Base-by-base conservation (phyloP, 2,888 invertebrate genomes). In the Nomada goodeniana region DNA sequence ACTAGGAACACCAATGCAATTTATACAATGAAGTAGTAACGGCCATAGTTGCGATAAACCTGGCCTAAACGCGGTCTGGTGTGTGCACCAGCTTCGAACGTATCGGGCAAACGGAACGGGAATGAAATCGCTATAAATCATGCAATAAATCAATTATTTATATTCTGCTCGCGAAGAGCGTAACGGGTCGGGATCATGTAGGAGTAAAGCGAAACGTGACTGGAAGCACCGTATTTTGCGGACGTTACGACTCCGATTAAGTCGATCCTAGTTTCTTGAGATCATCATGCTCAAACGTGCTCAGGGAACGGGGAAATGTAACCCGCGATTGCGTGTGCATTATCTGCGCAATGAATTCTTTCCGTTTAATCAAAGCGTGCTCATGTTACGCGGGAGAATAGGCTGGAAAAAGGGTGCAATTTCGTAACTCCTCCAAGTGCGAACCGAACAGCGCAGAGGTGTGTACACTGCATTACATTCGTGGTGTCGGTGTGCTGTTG, bases 11-110 rank as follows among this genome's bases (percentile, higher is more conserved):
- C 84, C 84, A 76, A 81, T 82, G 87, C 88, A 88, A 86, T 88
- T 36, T 88, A 87, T 88, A 89, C 89, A 89, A 90, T 88, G 87
- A 85, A 88, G 85, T 87, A 87, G 83, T 86, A 89, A 90, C 86
- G 82, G 86, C 83, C 89, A 90, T 85, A 85, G 84, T 74, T 63
- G 68, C 84, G 89, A 90, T 90, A 88, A 90, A 85, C 70, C 77
- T 79, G 80, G 52, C 65, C 63, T 74, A 73, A 73, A 81, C 72
- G 65, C 68, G 71, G 36, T 29, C 36, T 50, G 50, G 59, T 57
- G 69, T 76, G 60, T 68, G 71, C 69, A 76, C 81, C 82, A 88
- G 86, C 86, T 80, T 88, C 80, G 82, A 52, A 85, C 86, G 74
- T 78, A 72, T 76, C 74, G 71, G 18, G 57, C 63, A 29, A 72